Percentiles rank a stretch among this genome's conserved stretches.
These are phyloP conservation scores for Brachystomella parvula DNA, from an alignment of 1,140 invertebrate species.

Conservation along the genomic window DNA sequence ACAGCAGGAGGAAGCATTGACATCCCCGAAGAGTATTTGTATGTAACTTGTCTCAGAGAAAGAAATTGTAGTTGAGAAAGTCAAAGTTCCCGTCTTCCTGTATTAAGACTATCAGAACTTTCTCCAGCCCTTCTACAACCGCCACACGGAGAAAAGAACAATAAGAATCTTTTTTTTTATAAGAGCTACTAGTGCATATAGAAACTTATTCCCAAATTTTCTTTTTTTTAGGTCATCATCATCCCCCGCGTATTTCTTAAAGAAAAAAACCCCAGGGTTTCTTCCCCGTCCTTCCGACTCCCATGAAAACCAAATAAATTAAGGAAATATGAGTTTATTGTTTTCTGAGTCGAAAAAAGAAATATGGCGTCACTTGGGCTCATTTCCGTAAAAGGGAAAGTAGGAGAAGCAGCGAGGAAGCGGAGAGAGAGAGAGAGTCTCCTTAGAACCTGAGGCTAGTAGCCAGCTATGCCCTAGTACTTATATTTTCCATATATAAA, in stretches of 20 bases:
- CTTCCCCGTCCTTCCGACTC: not conserved
- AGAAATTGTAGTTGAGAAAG: not conserved
- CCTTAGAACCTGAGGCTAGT: too few species aligned
- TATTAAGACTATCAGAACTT: not conserved
- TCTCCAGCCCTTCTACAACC: not conserved
- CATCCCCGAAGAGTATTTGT: not conserved
- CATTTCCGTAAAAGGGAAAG: not conserved
- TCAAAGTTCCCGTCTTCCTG: not conserved
- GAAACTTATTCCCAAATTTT: not conserved
- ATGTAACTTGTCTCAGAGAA: not conserved
- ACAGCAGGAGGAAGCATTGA: not conserved
- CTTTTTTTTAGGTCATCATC: not conserved
- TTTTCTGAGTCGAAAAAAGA: not conserved
- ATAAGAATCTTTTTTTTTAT: not conserved
- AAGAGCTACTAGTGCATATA: not conserved
- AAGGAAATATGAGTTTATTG: conserved; percentile 12
- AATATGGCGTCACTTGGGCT: not conserved
- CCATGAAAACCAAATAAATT: conserved; percentile 9
- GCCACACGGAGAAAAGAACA: too few species aligned
- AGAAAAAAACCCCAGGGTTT: not conserved
- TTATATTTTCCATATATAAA: not conserved
- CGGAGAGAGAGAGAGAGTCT: not conserved
- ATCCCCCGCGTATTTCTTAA: too few species aligned
- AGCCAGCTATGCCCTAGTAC: too few species aligned
- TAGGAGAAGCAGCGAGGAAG: not conserved